Conservation (phyloP, 2,888 invertebrate genomes). For the Diloba caeruleocephala region DNA sequence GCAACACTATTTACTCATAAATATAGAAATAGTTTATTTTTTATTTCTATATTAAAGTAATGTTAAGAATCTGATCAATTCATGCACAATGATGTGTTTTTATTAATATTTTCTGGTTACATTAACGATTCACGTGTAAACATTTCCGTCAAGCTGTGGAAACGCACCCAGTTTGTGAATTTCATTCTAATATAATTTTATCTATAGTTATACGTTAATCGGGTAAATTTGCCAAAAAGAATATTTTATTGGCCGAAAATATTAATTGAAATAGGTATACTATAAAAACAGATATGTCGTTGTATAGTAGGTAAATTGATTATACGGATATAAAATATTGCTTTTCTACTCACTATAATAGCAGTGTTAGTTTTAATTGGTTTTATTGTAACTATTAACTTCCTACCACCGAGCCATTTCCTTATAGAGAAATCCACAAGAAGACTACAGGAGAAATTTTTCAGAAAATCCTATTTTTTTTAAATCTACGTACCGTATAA, state of each 20-base stretch:
- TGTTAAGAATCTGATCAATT: slow-evolving; percentile 4
- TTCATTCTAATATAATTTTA: slow-evolving; percentile 54
- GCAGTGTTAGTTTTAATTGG: slow-evolving; percentile 72
- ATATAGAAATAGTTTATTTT: background rate
- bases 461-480: slow-evolving; percentile 78
- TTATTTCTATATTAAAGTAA: slow-evolving; percentile 14
- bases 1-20: slow-evolving; percentile 16
- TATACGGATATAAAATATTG: slow-evolving; percentile 82
- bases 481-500: slow-evolving; percentile 81
- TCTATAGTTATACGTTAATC: slow-evolving; percentile 59
- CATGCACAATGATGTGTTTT: slow-evolving; percentile 9
- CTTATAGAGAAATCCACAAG: slow-evolving; percentile 75
- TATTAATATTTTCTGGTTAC: slow-evolving; percentile 62
- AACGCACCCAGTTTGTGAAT: slow-evolving; percentile 60
- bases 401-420: slow-evolving; percentile 68
- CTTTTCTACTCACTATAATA: slow-evolving; percentile 81
- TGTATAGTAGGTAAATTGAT: slow-evolving; percentile 75
- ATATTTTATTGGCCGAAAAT: slow-evolving; percentile 66
- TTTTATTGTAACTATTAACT: slow-evolving; percentile 72
- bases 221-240: slow-evolving; percentile 70
- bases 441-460: slow-evolving; percentile 81
- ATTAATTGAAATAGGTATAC: slow-evolving; percentile 72
- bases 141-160: slow-evolving; percentile 43
- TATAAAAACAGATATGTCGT: slow-evolving; percentile 86
- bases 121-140: slow-evolving; percentile 35